Evolutionary conservation across 1,140 invertebrate species (phyloP).

Genomic region (Stratiolaelaps scimitus): DNA sequence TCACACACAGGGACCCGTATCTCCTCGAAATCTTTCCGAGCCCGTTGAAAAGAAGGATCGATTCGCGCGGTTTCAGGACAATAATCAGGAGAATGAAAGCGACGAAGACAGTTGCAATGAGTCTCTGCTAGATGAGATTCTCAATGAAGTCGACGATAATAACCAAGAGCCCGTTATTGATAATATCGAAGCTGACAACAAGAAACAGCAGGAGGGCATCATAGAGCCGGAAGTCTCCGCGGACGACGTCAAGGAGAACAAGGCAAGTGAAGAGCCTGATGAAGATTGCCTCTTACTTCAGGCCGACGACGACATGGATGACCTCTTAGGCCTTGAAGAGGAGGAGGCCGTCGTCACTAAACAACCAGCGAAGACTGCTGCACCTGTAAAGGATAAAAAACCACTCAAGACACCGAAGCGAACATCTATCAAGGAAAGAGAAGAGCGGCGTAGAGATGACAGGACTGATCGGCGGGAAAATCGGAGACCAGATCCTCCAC

Average conservation of each 20-base stretch:
- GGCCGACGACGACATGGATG: conserved; percentile 18
- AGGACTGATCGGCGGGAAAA: background rate
- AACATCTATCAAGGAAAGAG: too few relatives aligned
- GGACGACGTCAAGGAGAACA: background rate
- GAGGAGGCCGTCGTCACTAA: background rate
- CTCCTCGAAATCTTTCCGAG: too few relatives aligned
- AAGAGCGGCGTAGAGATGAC: background rate
- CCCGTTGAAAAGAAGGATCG: background rate
- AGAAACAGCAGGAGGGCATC: too few relatives aligned
- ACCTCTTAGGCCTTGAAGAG: background rate
- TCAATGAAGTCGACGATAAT: background rate
- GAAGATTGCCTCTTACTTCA: conserved; percentile 23
- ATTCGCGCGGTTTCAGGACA: conserved; percentile 2
- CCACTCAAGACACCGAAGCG: too few relatives aligned
- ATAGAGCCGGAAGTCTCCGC: background rate
- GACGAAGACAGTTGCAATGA: conserved; percentile 24
- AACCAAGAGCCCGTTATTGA: background rate
- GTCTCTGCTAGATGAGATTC: conserved; percentile 6
- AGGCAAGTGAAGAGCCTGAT: background rate
- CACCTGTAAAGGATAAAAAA: background rate
- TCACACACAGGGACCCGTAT: too few relatives aligned
- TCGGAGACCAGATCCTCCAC: background rate
- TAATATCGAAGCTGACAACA: too few relatives aligned
- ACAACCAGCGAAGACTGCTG: background rate
- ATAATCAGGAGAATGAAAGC: background rate